A percentile compares a stretch with the other conserved stretches of the same genome.
These are phyloP conservation scores for Dasysyrphus albostriatus DNA, from an alignment of 2,888 invertebrate species.

Conservation along the genomic window DNA sequence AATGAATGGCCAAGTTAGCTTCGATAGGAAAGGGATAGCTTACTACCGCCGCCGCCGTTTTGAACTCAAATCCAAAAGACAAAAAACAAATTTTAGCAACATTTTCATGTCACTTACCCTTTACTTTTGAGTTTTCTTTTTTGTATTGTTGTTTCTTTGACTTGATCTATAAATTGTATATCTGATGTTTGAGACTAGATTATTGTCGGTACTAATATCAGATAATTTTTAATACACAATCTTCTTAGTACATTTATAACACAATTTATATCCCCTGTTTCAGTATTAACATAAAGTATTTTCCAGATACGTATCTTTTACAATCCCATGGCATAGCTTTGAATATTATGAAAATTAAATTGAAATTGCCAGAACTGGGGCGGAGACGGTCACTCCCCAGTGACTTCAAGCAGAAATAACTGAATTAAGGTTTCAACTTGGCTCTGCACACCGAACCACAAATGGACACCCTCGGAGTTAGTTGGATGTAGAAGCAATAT, in stretches of 20 bases:
- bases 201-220: neutral
- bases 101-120: too few species aligned
- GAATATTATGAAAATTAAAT: conserved; percentile 76
- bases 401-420: conserved; percentile 76
- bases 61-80: too few species aligned
- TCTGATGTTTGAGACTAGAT: neutral
- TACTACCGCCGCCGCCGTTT: too few species aligned
- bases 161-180: neutral
- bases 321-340: conserved; percentile 8
- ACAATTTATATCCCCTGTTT: conserved; percentile 4
- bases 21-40: too few species aligned
- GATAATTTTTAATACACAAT: conserved; percentile 21
- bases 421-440: conserved; percentile 47
- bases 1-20: too few species aligned
- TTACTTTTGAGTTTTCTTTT: neutral
- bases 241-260: conserved; percentile 4
- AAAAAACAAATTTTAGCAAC: too few species aligned
- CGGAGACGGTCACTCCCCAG: conserved; percentile 76
- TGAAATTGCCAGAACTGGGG: conserved; percentile 76
- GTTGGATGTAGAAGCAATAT: conserved; percentile 12
- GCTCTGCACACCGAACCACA: conserved; percentile 20
- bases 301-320: conserved; percentile 1
- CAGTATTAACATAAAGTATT: conserved; percentile 9
- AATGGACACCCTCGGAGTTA: conserved; percentile 23
- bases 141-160: neutral